These are phyloP conservation scores for Tyto alba DNA, from an alignment of 2,113 vertebrate species.

Conservation along the genomic window DNA sequence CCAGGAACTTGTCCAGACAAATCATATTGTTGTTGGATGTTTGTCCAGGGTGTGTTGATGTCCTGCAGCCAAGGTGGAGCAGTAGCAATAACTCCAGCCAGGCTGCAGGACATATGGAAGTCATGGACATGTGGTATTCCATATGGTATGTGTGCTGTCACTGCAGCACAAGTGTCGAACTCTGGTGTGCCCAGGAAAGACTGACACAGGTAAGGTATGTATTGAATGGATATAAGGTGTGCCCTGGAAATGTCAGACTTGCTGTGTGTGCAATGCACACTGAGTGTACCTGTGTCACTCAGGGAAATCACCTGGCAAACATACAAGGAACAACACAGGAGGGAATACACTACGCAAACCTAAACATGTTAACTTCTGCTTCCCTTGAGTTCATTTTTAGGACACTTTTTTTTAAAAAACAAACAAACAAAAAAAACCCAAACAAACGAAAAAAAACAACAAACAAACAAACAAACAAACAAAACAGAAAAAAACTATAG, in stretches of 20 bases:
- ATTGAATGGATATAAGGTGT: background rate
- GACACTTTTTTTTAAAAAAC: no score
- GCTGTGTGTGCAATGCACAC: background rate
- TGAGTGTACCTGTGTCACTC: no score
- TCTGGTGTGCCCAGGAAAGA: background rate
- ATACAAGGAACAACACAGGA: background rate
- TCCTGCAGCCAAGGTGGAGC: background rate
- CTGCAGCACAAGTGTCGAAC: background rate
- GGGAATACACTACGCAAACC: background rate
- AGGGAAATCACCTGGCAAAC: background rate
- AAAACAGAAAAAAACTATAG: background rate
- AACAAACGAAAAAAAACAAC: no score
- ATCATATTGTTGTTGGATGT: background rate
- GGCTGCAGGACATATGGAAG: background rate
- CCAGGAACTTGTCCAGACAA: background rate
- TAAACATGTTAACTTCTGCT: background rate
- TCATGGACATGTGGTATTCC: background rate
- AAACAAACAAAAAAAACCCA: no score
- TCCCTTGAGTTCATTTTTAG: background rate
- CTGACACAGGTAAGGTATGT: background rate
- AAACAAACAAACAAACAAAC: no score
- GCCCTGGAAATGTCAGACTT: background rate
- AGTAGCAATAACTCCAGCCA: background rate
- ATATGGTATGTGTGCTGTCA: fast-evolving
- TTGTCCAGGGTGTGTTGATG: background rate